phyloP scores from a whole-genome alignment of 2,113 vertebrate genomes.

The Sinocyclocheilus rhinocerous region DNA sequence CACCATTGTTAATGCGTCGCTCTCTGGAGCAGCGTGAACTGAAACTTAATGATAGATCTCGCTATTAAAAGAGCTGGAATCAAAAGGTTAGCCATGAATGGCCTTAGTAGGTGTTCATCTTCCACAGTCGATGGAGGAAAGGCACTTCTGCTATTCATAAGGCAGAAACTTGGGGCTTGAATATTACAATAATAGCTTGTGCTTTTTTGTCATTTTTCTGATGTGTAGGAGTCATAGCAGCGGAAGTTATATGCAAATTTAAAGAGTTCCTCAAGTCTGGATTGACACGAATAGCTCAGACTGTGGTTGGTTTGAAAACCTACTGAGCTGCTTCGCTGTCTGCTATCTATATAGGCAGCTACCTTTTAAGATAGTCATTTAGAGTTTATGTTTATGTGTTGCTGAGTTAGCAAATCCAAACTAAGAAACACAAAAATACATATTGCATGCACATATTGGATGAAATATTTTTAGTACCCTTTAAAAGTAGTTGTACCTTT shows the following conservation, averaged over 20 bases:
- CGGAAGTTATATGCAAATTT: constrained; percentile 16
- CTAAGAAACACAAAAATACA: background rate
- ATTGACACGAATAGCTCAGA: constrained; percentile 5
- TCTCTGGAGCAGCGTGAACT: constrained; percentile 13
- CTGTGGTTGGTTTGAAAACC: background rate
- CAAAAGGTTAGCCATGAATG: constrained; percentile 20
- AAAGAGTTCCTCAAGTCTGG: constrained; percentile 12
- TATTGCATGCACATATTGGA: background rate
- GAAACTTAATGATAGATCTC: constrained; percentile 23
- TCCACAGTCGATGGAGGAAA: background rate
- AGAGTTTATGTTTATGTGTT: background rate
- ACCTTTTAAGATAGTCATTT: background rate
- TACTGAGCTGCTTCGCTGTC: background rate
- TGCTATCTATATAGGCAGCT: background rate
- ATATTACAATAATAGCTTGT: constrained; percentile 29
- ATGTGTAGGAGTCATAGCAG: constrained; percentile 4
- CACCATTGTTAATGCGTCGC: constrained; percentile 22
- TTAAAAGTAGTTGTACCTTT: no score
- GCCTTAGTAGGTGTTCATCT: constrained; percentile 6
- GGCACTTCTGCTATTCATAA: constrained; percentile 1
- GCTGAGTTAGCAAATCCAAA: background rate
- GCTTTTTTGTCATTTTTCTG: constrained; percentile 26
- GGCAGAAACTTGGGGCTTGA: background rate
- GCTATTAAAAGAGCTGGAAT: constrained; percentile 15
- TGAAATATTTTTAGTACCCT: background rate